Percentiles rank a stretch among this genome's conserved stretches.
These are phyloP conservation scores for Kryphioiulus occultus DNA, from an alignment of 2,888 invertebrate genomes.

Conservation along the genomic window DNA sequence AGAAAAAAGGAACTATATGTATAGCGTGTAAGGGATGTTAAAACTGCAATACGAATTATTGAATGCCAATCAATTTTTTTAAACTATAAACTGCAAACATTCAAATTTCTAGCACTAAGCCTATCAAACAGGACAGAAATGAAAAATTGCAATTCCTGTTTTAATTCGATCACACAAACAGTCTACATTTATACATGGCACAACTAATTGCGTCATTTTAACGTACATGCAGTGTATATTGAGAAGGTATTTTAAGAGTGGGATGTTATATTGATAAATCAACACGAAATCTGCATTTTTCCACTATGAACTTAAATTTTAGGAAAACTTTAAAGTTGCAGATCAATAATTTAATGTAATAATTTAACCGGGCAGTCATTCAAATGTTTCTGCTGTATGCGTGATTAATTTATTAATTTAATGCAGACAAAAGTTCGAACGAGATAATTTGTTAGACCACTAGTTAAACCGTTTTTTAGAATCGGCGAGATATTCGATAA, in stretches of 20 bases:
- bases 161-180: neutral
- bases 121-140: neutral
- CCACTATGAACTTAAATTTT: too few relatives aligned
- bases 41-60: conserved; percentile 38
- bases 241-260: neutral
- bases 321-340: too few relatives aligned
- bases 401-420: neutral
- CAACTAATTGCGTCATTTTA: neutral
- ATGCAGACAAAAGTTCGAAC: neutral
- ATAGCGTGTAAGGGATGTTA: neutral
- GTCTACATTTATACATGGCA: neutral
- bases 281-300: too few relatives aligned
- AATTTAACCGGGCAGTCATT: neutral
- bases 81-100: neutral
- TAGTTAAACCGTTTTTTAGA: neutral
- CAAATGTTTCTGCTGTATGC: neutral
- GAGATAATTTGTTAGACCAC: neutral
- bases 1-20: neutral
- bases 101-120: neutral
- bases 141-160: conserved; percentile 30
- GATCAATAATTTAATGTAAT: too few relatives aligned
- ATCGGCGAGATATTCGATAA: neutral
- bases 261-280: too few relatives aligned
- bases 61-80: neutral
- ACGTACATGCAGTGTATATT: too few relatives aligned